Evolutionary conservation across 2,888 invertebrate genomes (phyloP).

Genomic region (Candidula unifasciata): DNA sequence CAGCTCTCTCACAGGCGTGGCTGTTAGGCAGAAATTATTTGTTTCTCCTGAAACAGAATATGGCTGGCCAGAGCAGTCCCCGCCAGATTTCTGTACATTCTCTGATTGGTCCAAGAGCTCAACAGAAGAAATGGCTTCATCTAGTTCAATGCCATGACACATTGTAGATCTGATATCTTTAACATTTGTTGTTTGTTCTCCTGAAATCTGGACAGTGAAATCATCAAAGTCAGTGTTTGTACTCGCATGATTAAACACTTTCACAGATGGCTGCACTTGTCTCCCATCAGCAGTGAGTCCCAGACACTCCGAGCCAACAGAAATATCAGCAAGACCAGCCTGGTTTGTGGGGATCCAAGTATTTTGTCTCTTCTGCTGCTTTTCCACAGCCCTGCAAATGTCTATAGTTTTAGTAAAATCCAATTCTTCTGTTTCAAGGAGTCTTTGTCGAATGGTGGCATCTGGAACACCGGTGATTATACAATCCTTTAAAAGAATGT

Average conservation of each 20-base stretch:
- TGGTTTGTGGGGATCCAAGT: neutral
- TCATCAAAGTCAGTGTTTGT: neutral
- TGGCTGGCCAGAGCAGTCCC: too few species aligned
- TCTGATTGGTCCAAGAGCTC: neutral
- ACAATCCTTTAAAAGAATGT: constrained; percentile 45
- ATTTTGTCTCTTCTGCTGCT: neutral
- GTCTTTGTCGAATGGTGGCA: constrained; percentile 26
- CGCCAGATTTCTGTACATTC: neutral
- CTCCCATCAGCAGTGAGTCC: neutral
- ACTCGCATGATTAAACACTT: neutral
- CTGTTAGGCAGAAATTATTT: too few species aligned
- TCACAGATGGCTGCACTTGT: neutral
- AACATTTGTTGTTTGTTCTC: neutral
- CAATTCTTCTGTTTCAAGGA: constrained; percentile 42
- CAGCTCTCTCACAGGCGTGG: neutral
- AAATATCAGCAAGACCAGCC: neutral
- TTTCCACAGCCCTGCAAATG: constrained; percentile 42
- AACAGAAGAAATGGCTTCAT: neutral
- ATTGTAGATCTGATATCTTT: neutral
- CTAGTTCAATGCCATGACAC: neutral
- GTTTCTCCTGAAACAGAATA: neutral
- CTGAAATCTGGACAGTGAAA: neutral
- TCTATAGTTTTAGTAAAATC: constrained; percentile 36
- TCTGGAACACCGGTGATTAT: constrained; percentile 45
- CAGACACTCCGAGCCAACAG: neutral